Evolutionary conservation across 2,797 vertebrate genomes (phyloP), one percentile per base, ranked within the genome.

Genomic region (Cryptoprocta ferox): DNA sequence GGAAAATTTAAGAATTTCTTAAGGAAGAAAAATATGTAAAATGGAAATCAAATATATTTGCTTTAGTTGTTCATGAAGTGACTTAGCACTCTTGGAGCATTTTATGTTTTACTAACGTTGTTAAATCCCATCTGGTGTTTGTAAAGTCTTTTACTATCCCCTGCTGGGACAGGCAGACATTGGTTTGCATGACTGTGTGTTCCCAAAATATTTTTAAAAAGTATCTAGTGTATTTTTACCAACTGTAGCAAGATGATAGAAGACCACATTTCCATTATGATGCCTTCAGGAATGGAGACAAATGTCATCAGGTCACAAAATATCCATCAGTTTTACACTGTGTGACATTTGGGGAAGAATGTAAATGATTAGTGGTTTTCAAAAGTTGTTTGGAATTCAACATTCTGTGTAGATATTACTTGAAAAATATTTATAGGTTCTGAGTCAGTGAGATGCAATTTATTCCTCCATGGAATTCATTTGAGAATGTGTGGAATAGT

Each of bases 41-140:
- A 96, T 97, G 92, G 92, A 98, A 97, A 97, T 96, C 86, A 97
- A 98, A 94, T 96, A 84, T 98, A 85, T 97, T 98, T 97, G 81
- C 86, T 96, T 98, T 98, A 56, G 15, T 94, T 97, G 85, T 87
- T 98, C 45, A 0, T 96, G 89, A 91, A 92, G 61, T 98, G 98
- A 79, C 94, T 98, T 97, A 97, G 95, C 96, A 70, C 0, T 79
- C 95, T 98, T 98, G 37, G 10, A 98, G 96, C 56, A 39, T 98
- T 98, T 98, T 91, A 70, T 98, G 89, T 98, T 98, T 98, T 98
- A 98, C 97, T 97, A 98, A 98, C 76, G 89, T 75, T 96, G 95
- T 98, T 98, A 98, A 98, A 97, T 98, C 98, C 98, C 98, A 99
- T 99, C 98, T 99, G 98, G 97, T 98, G 96, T 98, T 98, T 98